A percentile compares a stretch with the other conserved stretches of the same genome.
phyloP scores from a whole-genome alignment of 2,888 invertebrate genomes.

The Adelphocoris suturalis region DNA sequence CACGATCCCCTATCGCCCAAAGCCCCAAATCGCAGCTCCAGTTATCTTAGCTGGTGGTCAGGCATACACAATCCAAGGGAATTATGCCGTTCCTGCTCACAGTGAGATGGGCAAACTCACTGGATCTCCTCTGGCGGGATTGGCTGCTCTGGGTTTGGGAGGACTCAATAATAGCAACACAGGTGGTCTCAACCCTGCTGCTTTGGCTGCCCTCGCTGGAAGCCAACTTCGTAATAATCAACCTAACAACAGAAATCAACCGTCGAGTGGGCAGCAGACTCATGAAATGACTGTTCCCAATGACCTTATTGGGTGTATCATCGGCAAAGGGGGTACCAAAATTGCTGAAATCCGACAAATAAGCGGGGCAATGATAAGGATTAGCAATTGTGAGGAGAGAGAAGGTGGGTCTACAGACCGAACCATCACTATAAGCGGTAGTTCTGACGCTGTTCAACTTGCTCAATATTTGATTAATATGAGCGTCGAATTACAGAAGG shows the following conservation, averaged over 20 bases:
- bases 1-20: slow-evolving; percentile 99
- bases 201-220: slow-evolving; percentile 93
- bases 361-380: slow-evolving; percentile 98
- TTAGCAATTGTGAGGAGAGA: slow-evolving; percentile 98
- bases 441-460: slow-evolving; percentile 96
- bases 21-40: slow-evolving; percentile 95
- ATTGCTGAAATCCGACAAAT: slow-evolving; percentile 99
- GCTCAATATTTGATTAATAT: slow-evolving; percentile 99
- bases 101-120: slow-evolving; percentile 86
- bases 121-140: slow-evolving; percentile 88
- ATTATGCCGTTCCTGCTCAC: slow-evolving; percentile 95
- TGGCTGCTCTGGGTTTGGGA: slow-evolving; percentile 92
- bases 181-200: slow-evolving; percentile 93
- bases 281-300: slow-evolving; percentile 99
- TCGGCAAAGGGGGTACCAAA: slow-evolving; percentile 98
- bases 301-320: slow-evolving; percentile 98
- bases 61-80: slow-evolving; percentile 97
- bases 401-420: slow-evolving; percentile 97
- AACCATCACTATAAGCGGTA: slow-evolving; percentile 98
- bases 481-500: slow-evolving; percentile 99
- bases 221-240: slow-evolving; percentile 91
- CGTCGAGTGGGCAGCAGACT: slow-evolving; percentile 86
- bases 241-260: slow-evolving; percentile 84
- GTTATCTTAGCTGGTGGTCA: slow-evolving; percentile 97
- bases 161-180: slow-evolving; percentile 88